Evolutionary conservation across 2,888 invertebrate species (phyloP), one percentile per base, ranked within the genome.

Genomic region (Carpatolechia fugitivella): DNA sequence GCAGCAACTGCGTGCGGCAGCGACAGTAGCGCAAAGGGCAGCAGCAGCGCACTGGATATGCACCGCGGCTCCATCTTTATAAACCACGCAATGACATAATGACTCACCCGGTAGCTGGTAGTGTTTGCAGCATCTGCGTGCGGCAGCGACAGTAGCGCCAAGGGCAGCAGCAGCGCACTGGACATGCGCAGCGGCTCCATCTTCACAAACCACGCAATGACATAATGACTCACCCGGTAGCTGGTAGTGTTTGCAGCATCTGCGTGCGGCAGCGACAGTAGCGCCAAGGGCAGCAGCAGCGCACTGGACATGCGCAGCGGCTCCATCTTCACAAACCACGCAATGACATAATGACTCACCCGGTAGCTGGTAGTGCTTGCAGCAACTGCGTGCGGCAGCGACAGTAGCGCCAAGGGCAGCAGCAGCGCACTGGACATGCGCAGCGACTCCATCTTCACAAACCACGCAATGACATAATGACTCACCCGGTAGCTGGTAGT

Each of bases 141-240:
- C n/a, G 35, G 35, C 13, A 35, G 35, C 35, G 85, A 80, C 58
- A 90, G 81, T 70, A 89, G 75, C 57, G 87, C 85, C 70, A 89
- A 79, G 76, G 85, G 87, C 72, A 88, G 80, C 78, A 88, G 89
- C 83, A 88, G 81, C 82, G 86, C 88, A 82, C 85, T 85, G 74
- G 41, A 41, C 41, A 41, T 16, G 41, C 41, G 88, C 85, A 88
- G 88, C 85, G 85, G 80, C 85, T 82, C 85, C 73, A n/a, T n/a
- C n/a, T n/a, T n/a, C n/a, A n/a, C n/a, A n/a, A n/a, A n/a, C n/a
- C n/a, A n/a, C n/a, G n/a, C n/a, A n/a, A n/a, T n/a, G n/a, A n/a
- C n/a, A n/a, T 35, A 35, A 13, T 1, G 16, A 18, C 77, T 66
- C 64, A 89, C 89, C 72, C 86, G 74, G 68, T 87, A 86, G 3